Evolutionary conservation across 2,888 invertebrate species (phyloP).

Genomic region (Apocheima hispidaria): DNA sequence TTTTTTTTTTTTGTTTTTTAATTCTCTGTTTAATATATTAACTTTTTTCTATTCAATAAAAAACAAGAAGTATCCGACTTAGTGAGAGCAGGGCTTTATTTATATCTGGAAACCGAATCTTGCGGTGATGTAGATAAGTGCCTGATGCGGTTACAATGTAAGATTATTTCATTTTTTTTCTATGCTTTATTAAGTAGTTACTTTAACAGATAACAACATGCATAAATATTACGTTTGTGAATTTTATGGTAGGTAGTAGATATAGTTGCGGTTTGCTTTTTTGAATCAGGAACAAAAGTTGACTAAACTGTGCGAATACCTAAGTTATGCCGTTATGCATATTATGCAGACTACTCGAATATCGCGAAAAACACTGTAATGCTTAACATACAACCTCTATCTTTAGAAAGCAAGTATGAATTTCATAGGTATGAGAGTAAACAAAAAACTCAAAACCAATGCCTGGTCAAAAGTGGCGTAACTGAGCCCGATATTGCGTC

Average conservation of each 20-base stretch:
- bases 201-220: not conserved
- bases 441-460: no score
- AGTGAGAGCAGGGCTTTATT: not conserved
- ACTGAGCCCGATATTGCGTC: no score
- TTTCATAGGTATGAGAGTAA: no score
- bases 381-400: no score
- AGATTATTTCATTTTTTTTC: not conserved
- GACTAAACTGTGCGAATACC: not conserved
- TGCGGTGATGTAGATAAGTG: no score
- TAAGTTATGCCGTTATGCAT: conserved; percentile 3
- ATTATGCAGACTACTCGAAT: not conserved
- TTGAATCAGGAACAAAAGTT: not conserved
- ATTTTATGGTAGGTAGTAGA: not conserved
- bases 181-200: not conserved
- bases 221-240: not conserved
- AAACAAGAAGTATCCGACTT: no score
- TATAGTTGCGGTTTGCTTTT: not conserved
- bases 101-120: not conserved
- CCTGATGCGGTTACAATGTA: not conserved
- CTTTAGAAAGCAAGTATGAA: no score
- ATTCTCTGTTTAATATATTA: no score
- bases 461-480: no score
- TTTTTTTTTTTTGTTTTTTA: no score
- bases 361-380: no score
- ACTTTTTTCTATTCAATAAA: no score